These are phyloP conservation scores for Drosophila borborema DNA, from an alignment of 2,888 invertebrate genomes.

Conservation along the genomic window DNA sequence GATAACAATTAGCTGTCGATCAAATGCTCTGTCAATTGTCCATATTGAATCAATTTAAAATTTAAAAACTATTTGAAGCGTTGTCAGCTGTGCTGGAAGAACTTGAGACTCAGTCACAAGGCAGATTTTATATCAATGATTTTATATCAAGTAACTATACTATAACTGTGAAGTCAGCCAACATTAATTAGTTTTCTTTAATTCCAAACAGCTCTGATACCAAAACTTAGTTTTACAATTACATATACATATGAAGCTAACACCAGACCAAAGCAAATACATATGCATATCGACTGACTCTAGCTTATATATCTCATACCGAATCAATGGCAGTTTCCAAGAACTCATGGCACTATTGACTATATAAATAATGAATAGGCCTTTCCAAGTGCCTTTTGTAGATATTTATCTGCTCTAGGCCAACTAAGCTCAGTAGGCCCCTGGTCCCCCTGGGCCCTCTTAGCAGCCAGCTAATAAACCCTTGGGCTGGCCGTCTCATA, in stretches of 20 bases:
- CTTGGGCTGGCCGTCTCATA: neutral
- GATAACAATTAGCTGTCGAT: too few relatives aligned
- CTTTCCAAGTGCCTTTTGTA: neutral
- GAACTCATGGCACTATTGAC: neutral
- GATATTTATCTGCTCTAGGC: neutral
- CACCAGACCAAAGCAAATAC: neutral
- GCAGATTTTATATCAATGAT: too few relatives aligned
- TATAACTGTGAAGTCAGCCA: too few relatives aligned
- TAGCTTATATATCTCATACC: neutral
- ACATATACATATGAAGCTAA: neutral
- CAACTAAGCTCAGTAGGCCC: neutral
- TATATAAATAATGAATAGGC: neutral
- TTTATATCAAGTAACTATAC: too few relatives aligned
- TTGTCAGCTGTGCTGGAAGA: too few relatives aligned
- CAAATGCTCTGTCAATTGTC: too few relatives aligned
- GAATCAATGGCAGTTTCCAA: neutral
- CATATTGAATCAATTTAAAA: too few relatives aligned
- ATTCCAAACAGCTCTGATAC: too few relatives aligned
- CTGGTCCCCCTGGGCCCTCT: neutral
- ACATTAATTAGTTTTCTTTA: too few relatives aligned
- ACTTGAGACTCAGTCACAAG: too few relatives aligned
- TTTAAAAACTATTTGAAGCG: too few relatives aligned
- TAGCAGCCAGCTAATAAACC: neutral
- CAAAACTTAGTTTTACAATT: too few relatives aligned
- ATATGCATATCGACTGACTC: neutral